These are phyloP conservation scores for Sclerodermus sp. DNA, from an alignment of 2,888 invertebrate genomes.

Conservation along the genomic window DNA sequence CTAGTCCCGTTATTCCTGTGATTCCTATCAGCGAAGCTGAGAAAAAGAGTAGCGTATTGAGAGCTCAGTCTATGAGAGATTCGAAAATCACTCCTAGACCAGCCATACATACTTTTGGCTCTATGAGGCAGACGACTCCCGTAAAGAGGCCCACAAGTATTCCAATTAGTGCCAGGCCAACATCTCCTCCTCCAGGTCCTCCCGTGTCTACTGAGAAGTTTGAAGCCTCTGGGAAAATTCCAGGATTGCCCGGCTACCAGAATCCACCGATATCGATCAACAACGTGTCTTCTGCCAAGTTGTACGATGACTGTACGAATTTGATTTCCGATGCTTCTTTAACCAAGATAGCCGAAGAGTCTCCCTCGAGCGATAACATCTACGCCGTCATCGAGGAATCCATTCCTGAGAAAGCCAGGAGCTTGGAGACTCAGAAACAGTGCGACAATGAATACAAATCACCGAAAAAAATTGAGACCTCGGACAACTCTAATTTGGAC, in stretches of 20 bases:
- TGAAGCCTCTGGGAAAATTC: constrained; percentile 48
- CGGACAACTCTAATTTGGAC: constrained; percentile 59
- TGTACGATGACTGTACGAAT: constrained; percentile 79
- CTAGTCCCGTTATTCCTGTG: constrained; percentile 66
- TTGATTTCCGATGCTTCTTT: constrained; percentile 65
- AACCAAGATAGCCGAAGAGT: constrained; percentile 67
- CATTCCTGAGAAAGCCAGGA: constrained; percentile 58
- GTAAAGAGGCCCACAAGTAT: constrained; percentile 75
- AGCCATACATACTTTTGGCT: constrained; percentile 76
- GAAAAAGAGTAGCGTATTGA: constrained; percentile 64
- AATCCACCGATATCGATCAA: constrained; percentile 56
- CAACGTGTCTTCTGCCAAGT: constrained; percentile 58
- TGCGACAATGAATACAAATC: constrained; percentile 52
- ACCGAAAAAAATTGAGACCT: constrained; percentile 51
- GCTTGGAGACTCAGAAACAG: constrained; percentile 37
- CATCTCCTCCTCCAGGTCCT: constrained; percentile 75
- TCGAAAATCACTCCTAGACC: constrained; percentile 61
- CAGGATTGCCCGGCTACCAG: constrained; percentile 64
- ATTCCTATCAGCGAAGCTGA: constrained; percentile 61
- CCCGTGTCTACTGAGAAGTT: constrained; percentile 51
- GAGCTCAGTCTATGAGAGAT: constrained; percentile 82
- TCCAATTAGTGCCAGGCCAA: constrained; percentile 69
- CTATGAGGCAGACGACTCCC: constrained; percentile 70
- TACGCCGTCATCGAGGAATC: constrained; percentile 86
- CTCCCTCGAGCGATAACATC: constrained; percentile 72